phyloP scores from a whole-genome alignment of 2,797 vertebrate genomes.

The Bovichtus variegatus region DNA sequence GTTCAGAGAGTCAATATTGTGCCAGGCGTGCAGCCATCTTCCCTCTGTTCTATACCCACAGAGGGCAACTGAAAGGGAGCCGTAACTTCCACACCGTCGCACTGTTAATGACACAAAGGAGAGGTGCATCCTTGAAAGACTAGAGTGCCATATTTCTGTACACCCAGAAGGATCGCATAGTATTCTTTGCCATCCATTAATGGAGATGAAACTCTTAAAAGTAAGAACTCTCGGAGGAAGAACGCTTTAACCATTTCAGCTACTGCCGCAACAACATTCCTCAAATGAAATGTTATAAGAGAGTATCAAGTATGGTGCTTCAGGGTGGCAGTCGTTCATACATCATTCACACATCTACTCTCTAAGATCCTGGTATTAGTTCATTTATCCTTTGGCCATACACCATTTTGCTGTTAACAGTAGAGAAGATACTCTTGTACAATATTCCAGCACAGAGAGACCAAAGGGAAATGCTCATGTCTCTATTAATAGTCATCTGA shows the following conservation, averaged over 20 bases:
- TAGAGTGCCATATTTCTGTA: conserved; percentile 2
- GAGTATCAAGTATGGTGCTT: background rate
- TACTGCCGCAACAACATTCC: background rate
- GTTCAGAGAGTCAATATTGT: conserved; percentile 48
- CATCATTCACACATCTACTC: background rate
- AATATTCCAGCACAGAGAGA: conserved; percentile 7
- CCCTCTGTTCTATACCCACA: conserved; percentile 41
- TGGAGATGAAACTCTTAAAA: conserved; percentile 14
- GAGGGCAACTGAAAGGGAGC: conserved; percentile 36
- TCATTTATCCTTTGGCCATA: conserved; percentile 1
- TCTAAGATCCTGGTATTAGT: background rate
- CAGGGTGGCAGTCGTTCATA: background rate
- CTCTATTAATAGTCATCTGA: conserved; percentile 62
- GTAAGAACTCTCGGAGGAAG: background rate
- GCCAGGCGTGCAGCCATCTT: conserved; percentile 31
- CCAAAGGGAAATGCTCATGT: conserved; percentile 7
- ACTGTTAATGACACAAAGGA: conserved; percentile 50
- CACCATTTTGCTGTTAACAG: background rate
- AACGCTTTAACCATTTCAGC: background rate
- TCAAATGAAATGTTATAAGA: background rate
- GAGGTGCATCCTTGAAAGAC: conserved; percentile 37
- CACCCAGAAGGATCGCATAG: background rate
- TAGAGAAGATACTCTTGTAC: background rate
- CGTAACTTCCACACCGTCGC: conserved; percentile 37
- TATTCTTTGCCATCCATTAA: background rate